Percentiles rank a stretch among this genome's conserved stretches.
Conservation (phyloP, 2,888 invertebrate genomes). For the Zootermopsis nevadensis region DNA sequence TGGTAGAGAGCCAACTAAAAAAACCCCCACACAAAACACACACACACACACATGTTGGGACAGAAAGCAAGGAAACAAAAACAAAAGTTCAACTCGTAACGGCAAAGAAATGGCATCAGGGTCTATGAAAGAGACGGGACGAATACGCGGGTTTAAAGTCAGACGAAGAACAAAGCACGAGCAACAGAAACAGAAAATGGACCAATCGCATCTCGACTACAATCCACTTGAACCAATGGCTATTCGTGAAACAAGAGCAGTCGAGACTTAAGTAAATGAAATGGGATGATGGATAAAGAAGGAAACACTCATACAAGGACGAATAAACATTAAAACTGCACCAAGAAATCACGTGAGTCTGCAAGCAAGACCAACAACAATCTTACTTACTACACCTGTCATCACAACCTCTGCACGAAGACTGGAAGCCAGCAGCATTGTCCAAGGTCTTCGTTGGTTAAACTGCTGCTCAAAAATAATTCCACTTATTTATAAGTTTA, state of each 20-base stretch:
- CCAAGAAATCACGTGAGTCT: no score
- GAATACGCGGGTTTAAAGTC: background rate
- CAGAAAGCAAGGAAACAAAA: slow-evolving; percentile 10
- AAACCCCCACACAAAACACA: background rate
- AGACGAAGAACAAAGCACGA: background rate
- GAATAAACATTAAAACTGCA: no score
- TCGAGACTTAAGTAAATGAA: background rate
- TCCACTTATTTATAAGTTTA: no score
- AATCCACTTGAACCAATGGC: slow-evolving; percentile 26
- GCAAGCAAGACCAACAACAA: no score
- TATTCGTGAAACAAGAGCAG: slow-evolving; percentile 23
- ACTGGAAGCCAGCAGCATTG: no score
- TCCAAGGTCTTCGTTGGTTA: no score
- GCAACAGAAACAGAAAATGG: slow-evolving; percentile 12
- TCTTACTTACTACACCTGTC: no score
- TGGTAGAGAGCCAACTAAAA: background rate
- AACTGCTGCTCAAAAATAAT: no score
- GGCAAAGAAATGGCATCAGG: slow-evolving; percentile 25
- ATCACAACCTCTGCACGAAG: no score
- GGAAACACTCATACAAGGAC: background rate
- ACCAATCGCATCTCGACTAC: slow-evolving; percentile 28
- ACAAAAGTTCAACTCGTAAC: background rate
- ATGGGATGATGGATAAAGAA: slow-evolving; percentile 1
- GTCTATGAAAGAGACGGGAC: background rate
- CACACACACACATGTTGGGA: slow-evolving; percentile 31